These are phyloP conservation scores for Hyperoplus immaculatus DNA, from an alignment of 2,797 vertebrate species.

Conservation along the genomic window DNA sequence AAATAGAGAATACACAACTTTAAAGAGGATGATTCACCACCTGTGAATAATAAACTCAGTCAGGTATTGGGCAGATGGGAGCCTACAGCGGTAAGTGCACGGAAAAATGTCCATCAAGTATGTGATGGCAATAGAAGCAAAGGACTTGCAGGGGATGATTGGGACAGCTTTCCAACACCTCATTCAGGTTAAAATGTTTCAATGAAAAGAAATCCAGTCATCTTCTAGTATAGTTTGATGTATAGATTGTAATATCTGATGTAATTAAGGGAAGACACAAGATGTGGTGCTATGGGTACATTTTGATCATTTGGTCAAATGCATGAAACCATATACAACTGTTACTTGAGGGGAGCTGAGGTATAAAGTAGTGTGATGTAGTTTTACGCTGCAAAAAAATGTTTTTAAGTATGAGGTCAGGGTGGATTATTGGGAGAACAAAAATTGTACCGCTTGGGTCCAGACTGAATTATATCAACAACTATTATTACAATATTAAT, in stretches of 20 bases:
- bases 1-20: constrained; percentile 42
- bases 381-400: background rate
- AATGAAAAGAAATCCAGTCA: background rate
- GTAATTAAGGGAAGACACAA: background rate
- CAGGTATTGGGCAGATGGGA: constrained; percentile 52
- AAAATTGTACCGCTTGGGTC: background rate
- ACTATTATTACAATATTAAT: background rate
- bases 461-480: background rate
- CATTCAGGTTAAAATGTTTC: background rate
- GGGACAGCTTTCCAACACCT: constrained; percentile 5
- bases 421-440: background rate
- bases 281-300: rapidly evolving
- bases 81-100: constrained; percentile 52
- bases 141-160: constrained; percentile 15
- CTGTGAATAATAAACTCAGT: constrained; percentile 65
- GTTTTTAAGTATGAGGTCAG: constrained; percentile 2
- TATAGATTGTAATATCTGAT: constrained; percentile 3
- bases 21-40: constrained; percentile 72
- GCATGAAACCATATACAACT: background rate
- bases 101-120: constrained; percentile 49
- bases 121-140: constrained; percentile 34
- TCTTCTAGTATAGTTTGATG: background rate
- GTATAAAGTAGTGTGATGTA: background rate
- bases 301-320: background rate
- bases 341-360: background rate